phyloP scores from a whole-genome alignment of 2,888 invertebrate genomes.

The Petrolisthes manimaculis region DNA sequence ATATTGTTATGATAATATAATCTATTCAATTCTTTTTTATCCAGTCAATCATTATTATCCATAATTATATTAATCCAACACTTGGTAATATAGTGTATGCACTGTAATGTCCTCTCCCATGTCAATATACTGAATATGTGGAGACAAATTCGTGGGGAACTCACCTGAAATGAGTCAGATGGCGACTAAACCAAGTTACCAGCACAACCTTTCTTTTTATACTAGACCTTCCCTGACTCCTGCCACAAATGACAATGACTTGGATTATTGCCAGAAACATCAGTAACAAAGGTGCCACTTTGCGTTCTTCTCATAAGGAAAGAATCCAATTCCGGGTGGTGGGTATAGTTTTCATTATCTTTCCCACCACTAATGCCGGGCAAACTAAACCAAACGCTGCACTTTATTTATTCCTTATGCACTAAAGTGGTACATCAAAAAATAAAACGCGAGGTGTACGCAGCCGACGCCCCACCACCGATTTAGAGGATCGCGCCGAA shows the following conservation, averaged over 20 bases:
- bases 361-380: too few species aligned
- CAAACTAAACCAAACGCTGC: too few species aligned
- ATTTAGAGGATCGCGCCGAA: neutral
- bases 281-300: neutral
- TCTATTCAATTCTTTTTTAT: too few species aligned
- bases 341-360: too few species aligned
- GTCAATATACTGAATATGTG: too few species aligned
- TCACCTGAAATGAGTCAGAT: slow-evolving; percentile 3
- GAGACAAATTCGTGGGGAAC: neutral
- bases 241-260: neutral
- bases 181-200: slow-evolving; percentile 1
- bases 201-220: slow-evolving; percentile 10
- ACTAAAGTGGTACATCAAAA: neutral
- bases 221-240: neutral
- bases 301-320: too few species aligned
- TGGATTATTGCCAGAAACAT: neutral
- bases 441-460: neutral
- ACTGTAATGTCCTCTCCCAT: too few species aligned
- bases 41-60: too few species aligned
- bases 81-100: too few species aligned
- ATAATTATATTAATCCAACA: too few species aligned
- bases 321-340: too few species aligned
- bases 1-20: too few species aligned
- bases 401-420: neutral
- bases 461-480: neutral